Evolutionary conservation across 2,888 invertebrate genomes (phyloP).

Genomic region (Steinernema scapterisci): DNA sequence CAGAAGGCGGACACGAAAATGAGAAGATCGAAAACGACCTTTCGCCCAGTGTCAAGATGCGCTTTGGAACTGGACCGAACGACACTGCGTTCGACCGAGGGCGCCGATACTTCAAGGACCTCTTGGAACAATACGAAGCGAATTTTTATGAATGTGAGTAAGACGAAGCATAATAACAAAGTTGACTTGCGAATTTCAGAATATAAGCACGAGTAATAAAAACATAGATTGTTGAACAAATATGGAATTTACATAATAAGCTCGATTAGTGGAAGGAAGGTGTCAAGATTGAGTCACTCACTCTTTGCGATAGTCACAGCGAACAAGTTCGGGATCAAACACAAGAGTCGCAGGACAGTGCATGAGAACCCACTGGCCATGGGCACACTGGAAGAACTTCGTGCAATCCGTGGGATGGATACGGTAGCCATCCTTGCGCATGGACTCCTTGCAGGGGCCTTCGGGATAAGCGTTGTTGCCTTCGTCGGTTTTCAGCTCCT

Average conservation of each 20-base stretch:
- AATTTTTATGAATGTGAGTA: not conserved
- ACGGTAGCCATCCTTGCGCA: constrained; percentile 19
- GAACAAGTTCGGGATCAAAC: not conserved
- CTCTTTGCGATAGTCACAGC: constrained; percentile 10
- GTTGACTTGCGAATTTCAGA: not conserved
- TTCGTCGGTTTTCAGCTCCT: not conserved
- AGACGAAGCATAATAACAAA: not conserved
- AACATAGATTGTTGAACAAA: not conserved
- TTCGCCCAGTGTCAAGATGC: too few relatives aligned
- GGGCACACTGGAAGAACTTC: constrained; percentile 18
- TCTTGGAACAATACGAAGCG: not conserved
- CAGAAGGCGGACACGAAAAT: too few relatives aligned
- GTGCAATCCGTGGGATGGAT: constrained; percentile 12
- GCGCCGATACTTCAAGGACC: not conserved
- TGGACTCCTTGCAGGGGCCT: constrained; percentile 9
- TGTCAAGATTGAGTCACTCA: not conserved
- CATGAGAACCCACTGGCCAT: not conserved
- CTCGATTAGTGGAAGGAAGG: not conserved
- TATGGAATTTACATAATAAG: not conserved
- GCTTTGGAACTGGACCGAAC: too few relatives aligned
- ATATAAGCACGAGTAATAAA: not conserved
- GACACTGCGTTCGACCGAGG: too few relatives aligned
- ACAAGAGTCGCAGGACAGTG: not conserved
- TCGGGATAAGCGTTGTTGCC: not conserved
- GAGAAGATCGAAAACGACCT: too few relatives aligned